Evolutionary conservation across 92 coral and sea anemone species (phyloP), one percentile per base, ranked within the genome.

Genomic region (Phenganax stokvisi): DNA sequence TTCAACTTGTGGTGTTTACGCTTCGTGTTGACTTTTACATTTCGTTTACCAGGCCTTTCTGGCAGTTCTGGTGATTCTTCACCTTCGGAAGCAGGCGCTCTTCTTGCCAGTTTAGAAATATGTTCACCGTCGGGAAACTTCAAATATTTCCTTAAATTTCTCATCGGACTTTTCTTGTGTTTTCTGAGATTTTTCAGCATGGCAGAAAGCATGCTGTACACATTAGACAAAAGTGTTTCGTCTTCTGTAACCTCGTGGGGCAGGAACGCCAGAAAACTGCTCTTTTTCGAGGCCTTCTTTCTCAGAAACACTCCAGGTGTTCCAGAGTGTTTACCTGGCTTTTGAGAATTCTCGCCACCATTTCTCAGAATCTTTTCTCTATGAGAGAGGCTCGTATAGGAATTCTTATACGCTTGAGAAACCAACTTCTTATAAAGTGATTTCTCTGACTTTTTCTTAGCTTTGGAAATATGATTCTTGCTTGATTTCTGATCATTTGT

Each of bases 191-290:
- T 79, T 27, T 65, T 79, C 74, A 79, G 12, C 83, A 79, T 79
- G n/a, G 13, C 58, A 20, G 83, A 79, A 13, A 79, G 74, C 83
- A 79, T 79, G 83, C 65, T 65, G 74, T 79, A 79, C 11, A 79
- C 83, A 13, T 64, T 79, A 10, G 63, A 31, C 53, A 79, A 54
- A 47, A 79, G 83, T 8, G 60, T 16, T 64, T 79, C 83, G 74
- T 79, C 69, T 13, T 53, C 29, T 9, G 83, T 64, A 13, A 79
- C 83, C 53, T 79, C 83, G 83, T 65, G 83, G 6, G 83, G 83
- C 9, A 79, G 69, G 53, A 79, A 79, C 62, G 83, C 83, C 44
- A 79, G 51, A 25, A 79, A 79, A 12, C 83, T 79, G 47, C 65
- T 65, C 37, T 63, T 52, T 65, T 64, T 51, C 20, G 74, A 79